These are phyloP conservation scores for Sphaerophoria rueppellii DNA, from an alignment of 2,888 invertebrate species.

Conservation along the genomic window DNA sequence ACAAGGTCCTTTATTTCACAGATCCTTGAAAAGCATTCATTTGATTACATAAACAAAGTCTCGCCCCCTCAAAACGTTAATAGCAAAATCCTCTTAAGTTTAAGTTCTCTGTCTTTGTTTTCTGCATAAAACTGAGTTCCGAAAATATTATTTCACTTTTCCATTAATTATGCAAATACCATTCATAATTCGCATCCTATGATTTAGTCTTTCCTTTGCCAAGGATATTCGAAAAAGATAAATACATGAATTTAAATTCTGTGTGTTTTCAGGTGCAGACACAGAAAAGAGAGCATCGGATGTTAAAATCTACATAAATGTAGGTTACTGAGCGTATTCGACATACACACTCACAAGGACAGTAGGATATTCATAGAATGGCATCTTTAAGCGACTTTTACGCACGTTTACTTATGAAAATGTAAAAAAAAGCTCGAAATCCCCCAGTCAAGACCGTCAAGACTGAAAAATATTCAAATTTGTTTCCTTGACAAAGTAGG, in stretches of 20 bases:
- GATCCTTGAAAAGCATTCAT: too few relatives aligned
- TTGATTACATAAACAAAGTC: too few relatives aligned
- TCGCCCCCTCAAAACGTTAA: neutral
- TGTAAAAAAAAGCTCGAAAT: conserved; percentile 21
- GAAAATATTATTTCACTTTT: conserved; percentile 47
- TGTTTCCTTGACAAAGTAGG: conserved; percentile 17
- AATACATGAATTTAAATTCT: neutral
- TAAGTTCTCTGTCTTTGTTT: neutral
- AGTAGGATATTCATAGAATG: conserved; percentile 2
- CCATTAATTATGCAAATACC: conserved; percentile 56
- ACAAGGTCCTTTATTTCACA: too few relatives aligned
- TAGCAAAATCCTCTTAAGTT: neutral
- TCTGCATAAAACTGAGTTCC: conserved; percentile 17
- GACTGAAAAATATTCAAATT: conserved; percentile 44
- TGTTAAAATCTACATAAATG: conserved; percentile 1
- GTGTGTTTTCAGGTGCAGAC: neutral
- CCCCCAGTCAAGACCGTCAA: neutral
- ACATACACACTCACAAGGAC: too few relatives aligned
- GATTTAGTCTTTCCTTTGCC: neutral
- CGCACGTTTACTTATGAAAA: conserved; percentile 63
- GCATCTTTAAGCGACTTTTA: conserved; percentile 58
- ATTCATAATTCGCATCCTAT: neutral
- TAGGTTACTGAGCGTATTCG: conserved; percentile 1
- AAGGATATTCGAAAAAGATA: conserved; percentile 6
- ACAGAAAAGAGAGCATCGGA: neutral